Evolutionary conservation across 2,888 invertebrate genomes (phyloP).

Genomic region (Tuberolachnus salignus): DNA sequence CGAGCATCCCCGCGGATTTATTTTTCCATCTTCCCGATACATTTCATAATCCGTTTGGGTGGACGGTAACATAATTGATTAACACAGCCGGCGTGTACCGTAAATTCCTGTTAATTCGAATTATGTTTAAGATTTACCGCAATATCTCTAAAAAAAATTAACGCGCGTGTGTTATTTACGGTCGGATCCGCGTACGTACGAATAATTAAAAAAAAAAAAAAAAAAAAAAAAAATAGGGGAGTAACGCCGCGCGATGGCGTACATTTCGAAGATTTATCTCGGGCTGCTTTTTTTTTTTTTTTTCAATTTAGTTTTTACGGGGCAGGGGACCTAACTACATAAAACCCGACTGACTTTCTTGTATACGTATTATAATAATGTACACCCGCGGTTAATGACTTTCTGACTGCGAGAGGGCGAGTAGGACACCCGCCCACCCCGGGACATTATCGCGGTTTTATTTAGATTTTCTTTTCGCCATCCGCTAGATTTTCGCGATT

Average conservation of each 20-base stretch:
- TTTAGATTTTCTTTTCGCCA: not conserved
- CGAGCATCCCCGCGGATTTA: too few relatives aligned
- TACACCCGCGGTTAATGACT: too few relatives aligned
- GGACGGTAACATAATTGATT: too few relatives aligned
- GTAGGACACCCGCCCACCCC: conserved; percentile 3
- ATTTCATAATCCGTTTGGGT: too few relatives aligned
- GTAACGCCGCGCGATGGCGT: conserved; percentile 18
- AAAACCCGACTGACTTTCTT: not conserved
- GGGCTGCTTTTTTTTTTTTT: too few relatives aligned
- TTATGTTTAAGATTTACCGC: too few relatives aligned
- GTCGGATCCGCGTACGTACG: not conserved
- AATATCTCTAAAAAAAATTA: too few relatives aligned
- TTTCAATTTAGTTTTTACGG: conserved; percentile 44
- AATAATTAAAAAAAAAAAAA: conserved; percentile 19
- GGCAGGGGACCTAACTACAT: not conserved
- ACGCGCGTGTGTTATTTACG: not conserved
- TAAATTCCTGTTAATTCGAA: too few relatives aligned
- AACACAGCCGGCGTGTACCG: too few relatives aligned
- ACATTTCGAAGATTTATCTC: conserved; percentile 38
- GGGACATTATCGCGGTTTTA: conserved; percentile 15
- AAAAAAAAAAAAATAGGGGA: conserved; percentile 6
- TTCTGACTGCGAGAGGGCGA: not conserved
- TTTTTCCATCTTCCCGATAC: too few relatives aligned
- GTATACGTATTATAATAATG: conserved; percentile 26
- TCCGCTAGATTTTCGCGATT: conserved; percentile 16